Base-by-base conservation (phyloP, 2,888 invertebrate species). In the Pomacea canaliculata region DNA sequence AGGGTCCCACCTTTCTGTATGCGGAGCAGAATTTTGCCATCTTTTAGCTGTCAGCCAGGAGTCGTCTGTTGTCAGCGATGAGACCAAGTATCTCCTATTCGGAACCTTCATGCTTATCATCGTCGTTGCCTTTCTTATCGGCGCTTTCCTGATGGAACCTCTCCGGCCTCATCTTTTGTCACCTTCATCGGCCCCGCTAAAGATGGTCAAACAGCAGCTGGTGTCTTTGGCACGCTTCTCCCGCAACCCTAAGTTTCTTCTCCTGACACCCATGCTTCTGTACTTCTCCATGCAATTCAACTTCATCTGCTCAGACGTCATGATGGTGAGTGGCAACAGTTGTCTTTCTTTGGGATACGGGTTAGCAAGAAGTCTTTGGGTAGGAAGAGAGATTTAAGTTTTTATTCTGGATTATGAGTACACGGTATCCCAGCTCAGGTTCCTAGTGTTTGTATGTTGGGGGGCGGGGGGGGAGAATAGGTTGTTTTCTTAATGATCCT, bases 261-360 rank as follows among this genome's bases (percentile, higher is more conserved):
- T 88, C 63, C 79, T 89, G 27, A 71, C 86, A 18, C 80, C 85
- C 2, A 74, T 89, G 19, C 85, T 88, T 78, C 80, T 88, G 77
- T 89, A 88, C 81, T 85, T 85, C 16, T 81, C 83, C 63, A 82
- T 89, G 71, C 83, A 87, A 77, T 82, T 85, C 71, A 85, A 86
- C 69, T 90, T 89, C 80, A 84, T 88, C 62, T 84, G 87, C 68
- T 89, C 88, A 23, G 90, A 90, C 71, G 85, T 88, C 66, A 84
- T 86, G 66, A 89, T 87, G 88, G 90, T 89, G 83, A 75, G 80
- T 76, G 46, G 13, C 23, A 16, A 46, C 7, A 27, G 18, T 67
- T 56, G 51, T 8, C 51, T 1, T 56, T 56, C 2, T 56, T 4
- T 56, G 2, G 51, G 10, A 16, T 56, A 56, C 51, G 51, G 2